Conservation (phyloP, 2,113 vertebrate species). For the Ptilorrhoa leucosticta region DNA sequence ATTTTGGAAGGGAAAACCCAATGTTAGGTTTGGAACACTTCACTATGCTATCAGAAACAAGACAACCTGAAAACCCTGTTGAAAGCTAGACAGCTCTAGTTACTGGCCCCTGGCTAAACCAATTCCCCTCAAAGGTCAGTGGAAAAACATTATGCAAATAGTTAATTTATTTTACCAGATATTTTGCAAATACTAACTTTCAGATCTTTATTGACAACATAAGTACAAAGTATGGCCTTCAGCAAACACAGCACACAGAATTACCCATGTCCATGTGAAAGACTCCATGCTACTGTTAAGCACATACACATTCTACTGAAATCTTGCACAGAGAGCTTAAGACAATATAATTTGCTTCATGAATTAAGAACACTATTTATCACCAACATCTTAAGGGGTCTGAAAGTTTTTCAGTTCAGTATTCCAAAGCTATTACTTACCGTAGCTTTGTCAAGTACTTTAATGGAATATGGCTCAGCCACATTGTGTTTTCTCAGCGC, state of each 20-base stretch:
- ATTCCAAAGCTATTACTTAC: constrained; percentile 70
- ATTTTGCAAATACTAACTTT: background rate
- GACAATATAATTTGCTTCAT: background rate
- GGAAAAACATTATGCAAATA: background rate
- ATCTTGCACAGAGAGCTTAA: background rate
- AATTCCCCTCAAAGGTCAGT: background rate
- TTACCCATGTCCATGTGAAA: accelerated
- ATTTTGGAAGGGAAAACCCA: background rate
- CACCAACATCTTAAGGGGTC: background rate
- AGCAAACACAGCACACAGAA: background rate
- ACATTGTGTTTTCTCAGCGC: constrained; percentile 91
- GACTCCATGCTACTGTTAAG: background rate
- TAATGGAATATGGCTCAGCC: constrained; percentile 92
- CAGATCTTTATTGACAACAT: background rate
- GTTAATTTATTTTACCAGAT: background rate
- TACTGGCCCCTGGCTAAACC: background rate
- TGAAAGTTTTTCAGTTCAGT: background rate
- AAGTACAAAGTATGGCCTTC: background rate
- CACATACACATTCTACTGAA: background rate
- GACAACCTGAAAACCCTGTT: background rate
- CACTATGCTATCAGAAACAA: background rate
- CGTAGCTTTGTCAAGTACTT: constrained; percentile 97
- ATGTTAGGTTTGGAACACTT: background rate
- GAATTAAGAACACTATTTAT: background rate
- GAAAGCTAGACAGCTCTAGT: background rate